phyloP scores from a whole-genome alignment of 2,888 invertebrate genomes.

The Scelioninae gen. 1 region DNA sequence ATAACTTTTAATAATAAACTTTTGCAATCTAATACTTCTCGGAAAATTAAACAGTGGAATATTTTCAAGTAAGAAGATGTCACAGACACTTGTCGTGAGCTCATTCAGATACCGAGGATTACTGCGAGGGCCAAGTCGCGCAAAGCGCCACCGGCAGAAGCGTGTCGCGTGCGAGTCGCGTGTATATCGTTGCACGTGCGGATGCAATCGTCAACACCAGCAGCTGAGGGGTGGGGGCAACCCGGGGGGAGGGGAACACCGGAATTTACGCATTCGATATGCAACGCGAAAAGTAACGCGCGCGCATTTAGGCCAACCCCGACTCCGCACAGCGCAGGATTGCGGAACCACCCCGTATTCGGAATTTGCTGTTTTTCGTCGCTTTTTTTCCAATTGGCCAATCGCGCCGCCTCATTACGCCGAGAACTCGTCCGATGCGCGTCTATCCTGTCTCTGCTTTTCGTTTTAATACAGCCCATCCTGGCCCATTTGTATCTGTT shows the following conservation, averaged over 20 bases:
- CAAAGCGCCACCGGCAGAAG: constrained; percentile 53
- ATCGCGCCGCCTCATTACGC: constrained; percentile 66
- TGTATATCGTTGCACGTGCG: constrained; percentile 77
- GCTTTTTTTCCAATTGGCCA: constrained; percentile 81
- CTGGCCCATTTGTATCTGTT: constrained; percentile 14
- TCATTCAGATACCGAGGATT: constrained; percentile 45
- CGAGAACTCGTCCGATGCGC: constrained; percentile 52
- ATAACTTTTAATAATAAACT: too few relatives aligned
- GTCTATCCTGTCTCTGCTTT: constrained; percentile 31
- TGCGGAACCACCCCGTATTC: constrained; percentile 80
- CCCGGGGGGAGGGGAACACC: constrained; percentile 67
- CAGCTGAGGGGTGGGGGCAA: constrained; percentile 60
- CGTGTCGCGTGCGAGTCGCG: constrained; percentile 71
- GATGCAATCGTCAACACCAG: constrained; percentile 70
- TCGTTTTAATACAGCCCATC: constrained; percentile 44
- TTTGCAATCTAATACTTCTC: too few relatives aligned
- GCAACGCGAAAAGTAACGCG: constrained; percentile 76
- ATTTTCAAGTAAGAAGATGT: neutral
- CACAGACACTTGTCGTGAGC: constrained; percentile 14
- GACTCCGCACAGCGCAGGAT: constrained; percentile 78
- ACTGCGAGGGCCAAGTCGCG: constrained; percentile 41
- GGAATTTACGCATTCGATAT: constrained; percentile 76
- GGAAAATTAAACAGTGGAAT: neutral
- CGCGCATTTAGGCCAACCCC: constrained; percentile 81
- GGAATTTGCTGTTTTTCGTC: constrained; percentile 77